Evolutionary conservation across 2,113 vertebrate species (phyloP).

Genomic region (Cololabis saira): DNA sequence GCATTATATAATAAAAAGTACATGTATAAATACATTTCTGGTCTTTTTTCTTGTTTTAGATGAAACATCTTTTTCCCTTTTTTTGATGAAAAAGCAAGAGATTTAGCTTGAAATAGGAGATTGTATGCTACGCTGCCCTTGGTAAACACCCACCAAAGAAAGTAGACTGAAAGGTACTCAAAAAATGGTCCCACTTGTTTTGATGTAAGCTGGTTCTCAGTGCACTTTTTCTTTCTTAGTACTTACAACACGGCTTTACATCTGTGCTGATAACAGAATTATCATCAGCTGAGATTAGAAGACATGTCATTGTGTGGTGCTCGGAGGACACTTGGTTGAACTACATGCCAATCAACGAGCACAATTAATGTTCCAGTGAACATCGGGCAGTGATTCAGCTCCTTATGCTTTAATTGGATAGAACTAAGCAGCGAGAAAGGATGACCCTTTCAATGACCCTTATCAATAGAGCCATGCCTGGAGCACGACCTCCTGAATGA

Average conservation of each 20-base stretch:
- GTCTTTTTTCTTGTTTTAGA: too few species aligned
- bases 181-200: constrained; percentile 20
- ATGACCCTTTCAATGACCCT: constrained; percentile 74
- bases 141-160: background rate
- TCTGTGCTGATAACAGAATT: constrained; percentile 36
- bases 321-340: constrained; percentile 49
- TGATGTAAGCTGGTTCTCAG: constrained; percentile 26
- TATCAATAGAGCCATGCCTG: constrained; percentile 62
- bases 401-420: constrained; percentile 69
- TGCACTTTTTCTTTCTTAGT: background rate
- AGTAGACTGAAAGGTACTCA: constrained; percentile 10
- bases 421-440: constrained; percentile 59
- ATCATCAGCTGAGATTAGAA: constrained; percentile 26
- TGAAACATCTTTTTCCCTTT: too few species aligned
- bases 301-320: constrained; percentile 41
- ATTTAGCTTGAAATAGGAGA: too few species aligned
- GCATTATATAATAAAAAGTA: too few species aligned
- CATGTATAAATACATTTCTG: too few species aligned
- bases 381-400: constrained; percentile 56
- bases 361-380: constrained; percentile 68
- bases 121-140: too few species aligned
- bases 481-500: constrained; percentile 72
- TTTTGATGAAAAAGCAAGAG: too few species aligned
- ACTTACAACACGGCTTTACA: constrained; percentile 15
- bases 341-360: constrained; percentile 63